These are phyloP conservation scores for Oncorhynchus tshawytscha DNA, from an alignment of 2,113 vertebrate species.

Conservation along the genomic window DNA sequence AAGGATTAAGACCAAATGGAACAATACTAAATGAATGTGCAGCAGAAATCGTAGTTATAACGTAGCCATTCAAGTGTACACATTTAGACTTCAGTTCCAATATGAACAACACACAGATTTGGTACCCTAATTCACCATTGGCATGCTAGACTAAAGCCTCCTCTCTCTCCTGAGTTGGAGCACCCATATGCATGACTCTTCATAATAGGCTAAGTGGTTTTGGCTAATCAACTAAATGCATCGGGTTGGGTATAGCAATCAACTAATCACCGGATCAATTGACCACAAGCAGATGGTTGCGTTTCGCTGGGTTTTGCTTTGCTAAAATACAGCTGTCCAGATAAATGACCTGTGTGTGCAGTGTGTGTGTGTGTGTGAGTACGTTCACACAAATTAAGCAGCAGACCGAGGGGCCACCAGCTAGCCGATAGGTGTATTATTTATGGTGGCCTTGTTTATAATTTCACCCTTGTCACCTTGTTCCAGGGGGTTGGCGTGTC, in stretches of 20 bases:
- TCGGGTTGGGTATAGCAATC: not conserved
- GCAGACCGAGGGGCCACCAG: no score
- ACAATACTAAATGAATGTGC: no score
- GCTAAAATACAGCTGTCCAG: not conserved
- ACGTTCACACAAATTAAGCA: not conserved
- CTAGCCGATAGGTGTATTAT: conserved; percentile 34
- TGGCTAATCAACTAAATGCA: conserved; percentile 23
- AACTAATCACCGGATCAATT: conserved; percentile 16
- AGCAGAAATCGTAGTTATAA: no score
- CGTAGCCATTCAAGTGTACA: no score
- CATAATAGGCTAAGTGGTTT: conserved; percentile 10
- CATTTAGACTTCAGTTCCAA: no score
- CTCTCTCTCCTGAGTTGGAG: not conserved
- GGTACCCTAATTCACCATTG: no score
- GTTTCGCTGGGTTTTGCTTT: not conserved
- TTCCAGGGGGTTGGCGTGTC: conserved; percentile 9
- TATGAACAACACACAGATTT: no score
- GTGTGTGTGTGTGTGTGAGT: not conserved
- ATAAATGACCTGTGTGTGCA: not conserved
- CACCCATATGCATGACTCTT: not conserved
- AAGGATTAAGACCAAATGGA: no score
- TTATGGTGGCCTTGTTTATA: conserved; percentile 26
- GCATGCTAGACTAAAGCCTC: not conserved
- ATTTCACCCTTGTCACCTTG: conserved; percentile 20
- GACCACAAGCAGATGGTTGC: not conserved